Evolutionary conservation across 2,797 vertebrate genomes (phyloP).

Genomic region (Premnoplex brunnescens): DNA sequence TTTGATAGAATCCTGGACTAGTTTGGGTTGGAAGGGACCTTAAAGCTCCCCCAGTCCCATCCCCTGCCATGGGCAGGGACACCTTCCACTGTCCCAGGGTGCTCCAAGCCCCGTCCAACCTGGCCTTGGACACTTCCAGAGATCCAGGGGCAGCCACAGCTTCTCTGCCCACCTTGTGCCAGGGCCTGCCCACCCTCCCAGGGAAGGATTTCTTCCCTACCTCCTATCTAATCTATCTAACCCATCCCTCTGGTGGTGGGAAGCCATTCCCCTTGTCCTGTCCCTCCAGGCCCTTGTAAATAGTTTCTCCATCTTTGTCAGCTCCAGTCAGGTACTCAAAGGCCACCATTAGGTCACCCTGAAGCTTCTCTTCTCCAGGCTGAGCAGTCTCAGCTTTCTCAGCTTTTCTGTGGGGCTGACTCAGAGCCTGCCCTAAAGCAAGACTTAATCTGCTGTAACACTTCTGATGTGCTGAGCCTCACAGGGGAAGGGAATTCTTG

Average conservation of each 20-base stretch:
- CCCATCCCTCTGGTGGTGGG: neutral
- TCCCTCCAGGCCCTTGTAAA: no score
- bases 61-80: neutral
- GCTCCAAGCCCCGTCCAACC: neutral
- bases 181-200: neutral
- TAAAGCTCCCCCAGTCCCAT: fast-evolving
- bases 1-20: neutral
- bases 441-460: neutral
- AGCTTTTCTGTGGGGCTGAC: neutral
- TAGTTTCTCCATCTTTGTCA: no score
- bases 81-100: neutral
- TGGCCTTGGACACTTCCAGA: neutral
- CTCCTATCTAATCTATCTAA: no score
- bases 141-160: neutral
- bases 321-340: neutral
- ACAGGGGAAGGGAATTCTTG: neutral
- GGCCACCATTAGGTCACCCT: neutral
- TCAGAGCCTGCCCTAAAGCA: neutral
- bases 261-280: neutral
- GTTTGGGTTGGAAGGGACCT: neutral
- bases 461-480: neutral
- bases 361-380: neutral
- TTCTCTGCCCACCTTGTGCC: neutral
- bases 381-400: neutral
- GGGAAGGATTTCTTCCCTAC: neutral